These are phyloP conservation scores for Spodoptera littoralis DNA, from an alignment of 2,888 invertebrate species.

Conservation along the genomic window DNA sequence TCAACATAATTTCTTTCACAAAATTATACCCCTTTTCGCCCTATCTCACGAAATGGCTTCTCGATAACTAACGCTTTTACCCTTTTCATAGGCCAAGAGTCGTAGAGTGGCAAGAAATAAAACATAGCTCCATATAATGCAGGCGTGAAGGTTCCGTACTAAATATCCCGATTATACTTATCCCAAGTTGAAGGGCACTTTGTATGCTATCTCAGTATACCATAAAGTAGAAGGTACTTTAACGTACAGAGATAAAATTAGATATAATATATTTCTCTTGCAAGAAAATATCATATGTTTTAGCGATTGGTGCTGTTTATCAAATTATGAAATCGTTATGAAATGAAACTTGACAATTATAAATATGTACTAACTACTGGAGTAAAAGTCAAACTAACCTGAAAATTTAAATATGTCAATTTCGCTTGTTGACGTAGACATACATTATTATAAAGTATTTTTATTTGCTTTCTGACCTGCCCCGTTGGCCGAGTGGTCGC, in stretches of 20 bases:
- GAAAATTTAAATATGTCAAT: too few relatives aligned
- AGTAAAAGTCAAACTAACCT: too few relatives aligned
- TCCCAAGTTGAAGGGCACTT: slow-evolving; percentile 42
- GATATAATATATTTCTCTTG: slow-evolving; percentile 17
- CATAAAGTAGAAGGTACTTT: slow-evolving; percentile 33
- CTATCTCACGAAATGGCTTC: not conserved
- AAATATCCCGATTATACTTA: slow-evolving; percentile 52
- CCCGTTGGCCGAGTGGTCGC: too few relatives aligned
- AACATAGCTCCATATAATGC: slow-evolving; percentile 47
- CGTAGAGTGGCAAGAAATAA: slow-evolving; percentile 31
- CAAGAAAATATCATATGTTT: slow-evolving; percentile 15
- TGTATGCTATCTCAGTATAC: slow-evolving; percentile 49
- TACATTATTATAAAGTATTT: too few relatives aligned
- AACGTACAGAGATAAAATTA: slow-evolving; percentile 31
- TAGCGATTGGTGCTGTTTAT: not conserved
- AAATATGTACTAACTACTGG: too few relatives aligned
- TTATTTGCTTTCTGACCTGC: too few relatives aligned
- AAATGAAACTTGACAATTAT: too few relatives aligned
- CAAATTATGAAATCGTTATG: too few relatives aligned
- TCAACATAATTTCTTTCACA: too few relatives aligned
- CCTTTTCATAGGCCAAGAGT: slow-evolving; percentile 15
- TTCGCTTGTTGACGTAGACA: too few relatives aligned
- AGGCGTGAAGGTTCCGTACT: slow-evolving; percentile 38
- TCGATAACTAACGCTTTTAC: slow-evolving; percentile 18
- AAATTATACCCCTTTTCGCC: too few relatives aligned